phyloP scores from a whole-genome alignment of 2,113 vertebrate species.

The Rhea americana region DNA sequence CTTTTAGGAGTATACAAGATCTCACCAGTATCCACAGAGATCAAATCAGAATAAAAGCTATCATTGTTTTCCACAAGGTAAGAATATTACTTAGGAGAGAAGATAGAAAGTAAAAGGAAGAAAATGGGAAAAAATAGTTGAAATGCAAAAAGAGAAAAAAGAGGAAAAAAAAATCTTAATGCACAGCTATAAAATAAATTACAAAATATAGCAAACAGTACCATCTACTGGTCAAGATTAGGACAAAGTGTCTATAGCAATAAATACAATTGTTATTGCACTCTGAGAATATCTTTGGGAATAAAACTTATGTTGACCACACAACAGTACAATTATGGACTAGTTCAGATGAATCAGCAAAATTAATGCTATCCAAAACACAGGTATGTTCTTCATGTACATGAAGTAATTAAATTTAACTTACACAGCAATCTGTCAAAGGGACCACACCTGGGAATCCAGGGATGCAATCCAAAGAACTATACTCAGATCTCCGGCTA shows the following conservation, averaged over 20 bases:
- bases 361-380: background rate
- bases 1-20: background rate
- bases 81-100: background rate
- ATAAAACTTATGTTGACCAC: background rate
- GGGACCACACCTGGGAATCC: background rate
- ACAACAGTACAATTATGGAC: background rate
- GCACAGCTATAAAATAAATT: slow-evolving; percentile 39
- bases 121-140: background rate
- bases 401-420: background rate
- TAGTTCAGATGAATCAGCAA: background rate
- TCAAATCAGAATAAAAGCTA: background rate
- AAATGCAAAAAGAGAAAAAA: background rate
- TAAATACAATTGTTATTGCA: background rate
- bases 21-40: background rate
- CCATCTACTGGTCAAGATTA: slow-evolving; percentile 81
- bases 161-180: background rate
- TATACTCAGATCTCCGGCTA: background rate
- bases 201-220: slow-evolving; percentile 75
- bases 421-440: background rate
- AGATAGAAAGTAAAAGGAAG: background rate
- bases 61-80: background rate
- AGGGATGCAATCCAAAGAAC: background rate
- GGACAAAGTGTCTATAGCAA: slow-evolving; percentile 47
- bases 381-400: background rate
- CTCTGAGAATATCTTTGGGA: background rate